A percentile compares a stretch with the other conserved stretches of the same genome.
These are phyloP conservation scores for Ceyx cyanopectus DNA, from an alignment of 2,113 vertebrate species.

Conservation along the genomic window DNA sequence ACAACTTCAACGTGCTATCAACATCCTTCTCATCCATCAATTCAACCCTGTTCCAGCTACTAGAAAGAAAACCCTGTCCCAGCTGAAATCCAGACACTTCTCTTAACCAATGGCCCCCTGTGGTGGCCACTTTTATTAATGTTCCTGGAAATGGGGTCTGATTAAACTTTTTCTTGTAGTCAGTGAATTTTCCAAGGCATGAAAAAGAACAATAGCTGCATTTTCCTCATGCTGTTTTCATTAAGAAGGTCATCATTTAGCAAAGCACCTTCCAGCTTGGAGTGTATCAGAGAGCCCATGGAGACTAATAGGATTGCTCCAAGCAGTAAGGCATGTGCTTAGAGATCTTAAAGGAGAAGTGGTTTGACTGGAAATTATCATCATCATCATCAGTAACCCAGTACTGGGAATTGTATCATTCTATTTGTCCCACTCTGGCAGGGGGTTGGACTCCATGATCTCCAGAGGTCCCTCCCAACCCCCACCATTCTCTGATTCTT, in stretches of 20 bases:
- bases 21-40: neutral
- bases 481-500: neutral
- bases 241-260: neutral
- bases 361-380: neutral
- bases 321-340: neutral
- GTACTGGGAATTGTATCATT: neutral
- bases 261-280: neutral
- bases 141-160: neutral
- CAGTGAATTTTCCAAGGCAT: neutral
- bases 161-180: neutral
- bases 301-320: constrained; percentile 10
- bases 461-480: too few relatives aligned
- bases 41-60: neutral
- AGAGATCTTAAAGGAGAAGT: neutral
- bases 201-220: constrained; percentile 5
- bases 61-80: neutral
- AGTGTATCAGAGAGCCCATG: neutral
- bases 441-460: too few relatives aligned
- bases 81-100: neutral
- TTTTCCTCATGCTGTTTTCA: neutral
- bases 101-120: neutral
- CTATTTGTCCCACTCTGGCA: too few relatives aligned
- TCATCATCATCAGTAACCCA: too few relatives aligned
- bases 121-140: neutral
- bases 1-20: neutral